These are phyloP conservation scores for Trematocara nigrifrons DNA, from an alignment of 2,113 vertebrate species.

Conservation along the genomic window DNA sequence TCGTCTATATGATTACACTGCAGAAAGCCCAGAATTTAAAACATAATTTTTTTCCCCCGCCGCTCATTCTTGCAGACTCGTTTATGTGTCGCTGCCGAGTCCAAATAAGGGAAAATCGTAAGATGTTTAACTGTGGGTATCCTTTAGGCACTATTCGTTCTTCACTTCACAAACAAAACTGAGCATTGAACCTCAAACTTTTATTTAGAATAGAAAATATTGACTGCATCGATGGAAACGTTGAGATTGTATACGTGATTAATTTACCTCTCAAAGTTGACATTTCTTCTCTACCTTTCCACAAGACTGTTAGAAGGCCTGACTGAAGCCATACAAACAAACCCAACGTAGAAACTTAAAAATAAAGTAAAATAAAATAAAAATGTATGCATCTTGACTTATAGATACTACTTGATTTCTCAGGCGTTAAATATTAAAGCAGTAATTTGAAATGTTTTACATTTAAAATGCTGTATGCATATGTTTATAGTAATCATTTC, in stretches of 20 bases:
- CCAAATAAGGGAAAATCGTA: background rate
- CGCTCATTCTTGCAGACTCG: background rate
- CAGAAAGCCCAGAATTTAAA: background rate
- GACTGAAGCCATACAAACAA: background rate
- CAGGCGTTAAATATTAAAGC: background rate
- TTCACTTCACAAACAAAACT: background rate
- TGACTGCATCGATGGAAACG: background rate
- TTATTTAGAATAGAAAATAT: background rate
- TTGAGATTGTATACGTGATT: background rate
- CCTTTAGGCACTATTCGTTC: background rate
- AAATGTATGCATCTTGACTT: background rate
- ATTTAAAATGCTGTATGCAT: background rate
- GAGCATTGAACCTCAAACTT: background rate
- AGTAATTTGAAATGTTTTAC: background rate
- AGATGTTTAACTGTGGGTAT: background rate
- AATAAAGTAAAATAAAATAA: background rate
- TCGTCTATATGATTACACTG: background rate
- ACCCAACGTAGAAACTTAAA: background rate
- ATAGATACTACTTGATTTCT: background rate
- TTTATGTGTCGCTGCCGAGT: background rate
- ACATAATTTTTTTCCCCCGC: fast-evolving
- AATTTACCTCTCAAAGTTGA: background rate
- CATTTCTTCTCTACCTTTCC: background rate
- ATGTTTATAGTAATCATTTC: background rate
- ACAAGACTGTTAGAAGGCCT: background rate